Percentiles rank a stretch among this genome's conserved stretches.
phyloP scores from a whole-genome alignment of 2,888 invertebrate species.

The Cheilosia grossa region DNA sequence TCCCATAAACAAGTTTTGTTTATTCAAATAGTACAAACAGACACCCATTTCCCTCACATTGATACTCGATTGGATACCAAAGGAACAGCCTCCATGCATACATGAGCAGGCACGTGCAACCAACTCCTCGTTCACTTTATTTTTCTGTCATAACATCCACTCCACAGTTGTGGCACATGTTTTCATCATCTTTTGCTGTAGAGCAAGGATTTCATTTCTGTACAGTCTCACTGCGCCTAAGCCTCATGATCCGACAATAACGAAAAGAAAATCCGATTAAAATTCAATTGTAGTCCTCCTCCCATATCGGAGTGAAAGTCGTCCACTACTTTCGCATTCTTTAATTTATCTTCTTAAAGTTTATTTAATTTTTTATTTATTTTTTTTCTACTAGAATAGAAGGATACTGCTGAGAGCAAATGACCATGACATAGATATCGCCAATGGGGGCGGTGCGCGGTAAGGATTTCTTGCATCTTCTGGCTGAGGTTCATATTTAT shows the following conservation, averaged over 20 bases:
- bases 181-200: not conserved
- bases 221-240: not conserved
- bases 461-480: slow-evolving; percentile 39
- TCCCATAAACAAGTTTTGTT: too few species aligned
- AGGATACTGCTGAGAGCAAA: not conserved
- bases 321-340: slow-evolving; percentile 13
- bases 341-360: slow-evolving; percentile 43
- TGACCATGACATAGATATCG: slow-evolving; percentile 67
- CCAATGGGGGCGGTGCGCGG: not conserved
- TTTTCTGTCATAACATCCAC: slow-evolving; percentile 1
- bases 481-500: slow-evolving; percentile 42
- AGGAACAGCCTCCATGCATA: not conserved
- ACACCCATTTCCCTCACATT: too few species aligned
- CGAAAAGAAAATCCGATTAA: slow-evolving; percentile 59
- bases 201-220: slow-evolving; percentile 19
- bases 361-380: slow-evolving; percentile 6
- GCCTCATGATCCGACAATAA: slow-evolving; percentile 8
- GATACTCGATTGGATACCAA: too few species aligned
- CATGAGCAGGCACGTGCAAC: not conserved
- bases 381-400: not conserved
- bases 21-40: too few species aligned
- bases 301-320: not conserved
- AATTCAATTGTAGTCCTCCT: slow-evolving; percentile 52
- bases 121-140: not conserved
- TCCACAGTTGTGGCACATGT: not conserved